Percentiles rank a stretch among this genome's conserved stretches.
These are phyloP conservation scores for Perodicticus potto DNA, from an alignment of 2,797 vertebrate species.

Conservation along the genomic window DNA sequence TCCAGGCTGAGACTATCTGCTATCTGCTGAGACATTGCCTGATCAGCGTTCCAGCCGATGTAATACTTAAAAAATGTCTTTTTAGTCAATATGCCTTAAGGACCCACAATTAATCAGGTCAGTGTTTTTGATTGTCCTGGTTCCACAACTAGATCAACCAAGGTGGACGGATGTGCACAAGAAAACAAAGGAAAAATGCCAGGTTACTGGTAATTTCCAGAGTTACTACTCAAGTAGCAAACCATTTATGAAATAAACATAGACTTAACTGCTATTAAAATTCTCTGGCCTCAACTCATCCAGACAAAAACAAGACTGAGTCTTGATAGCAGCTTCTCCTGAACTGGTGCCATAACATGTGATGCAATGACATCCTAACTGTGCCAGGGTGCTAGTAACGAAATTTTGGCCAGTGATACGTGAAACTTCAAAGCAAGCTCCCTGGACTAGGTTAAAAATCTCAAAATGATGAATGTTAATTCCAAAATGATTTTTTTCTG, in stretches of 20 bases:
- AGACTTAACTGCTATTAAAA: background rate
- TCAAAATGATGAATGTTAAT: slow-evolving; percentile 29
- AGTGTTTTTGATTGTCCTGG: background rate
- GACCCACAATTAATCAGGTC: background rate
- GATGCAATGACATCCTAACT: background rate
- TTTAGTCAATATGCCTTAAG: background rate
- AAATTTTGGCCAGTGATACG: background rate
- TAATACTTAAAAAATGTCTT: background rate
- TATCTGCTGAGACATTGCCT: background rate
- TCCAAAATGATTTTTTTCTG: background rate
- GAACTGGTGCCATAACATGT: background rate
- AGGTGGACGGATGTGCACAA: background rate
- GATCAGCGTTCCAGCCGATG: background rate
- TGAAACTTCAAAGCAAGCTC: slow-evolving; percentile 37
- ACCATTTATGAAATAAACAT: background rate
- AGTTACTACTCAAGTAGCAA: slow-evolving; percentile 8
- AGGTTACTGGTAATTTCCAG: background rate
- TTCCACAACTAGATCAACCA: background rate
- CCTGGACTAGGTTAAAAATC: background rate
- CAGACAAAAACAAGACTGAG: slow-evolving; percentile 15
- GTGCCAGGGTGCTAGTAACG: slow-evolving; percentile 27
- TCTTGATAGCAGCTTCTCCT: slow-evolving; percentile 10
- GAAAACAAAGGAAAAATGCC: slow-evolving; percentile 22
- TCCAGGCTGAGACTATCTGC: background rate
- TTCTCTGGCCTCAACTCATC: background rate